Conservation (phyloP, 2,888 invertebrate genomes). For the Platycnemis pennipes region DNA sequence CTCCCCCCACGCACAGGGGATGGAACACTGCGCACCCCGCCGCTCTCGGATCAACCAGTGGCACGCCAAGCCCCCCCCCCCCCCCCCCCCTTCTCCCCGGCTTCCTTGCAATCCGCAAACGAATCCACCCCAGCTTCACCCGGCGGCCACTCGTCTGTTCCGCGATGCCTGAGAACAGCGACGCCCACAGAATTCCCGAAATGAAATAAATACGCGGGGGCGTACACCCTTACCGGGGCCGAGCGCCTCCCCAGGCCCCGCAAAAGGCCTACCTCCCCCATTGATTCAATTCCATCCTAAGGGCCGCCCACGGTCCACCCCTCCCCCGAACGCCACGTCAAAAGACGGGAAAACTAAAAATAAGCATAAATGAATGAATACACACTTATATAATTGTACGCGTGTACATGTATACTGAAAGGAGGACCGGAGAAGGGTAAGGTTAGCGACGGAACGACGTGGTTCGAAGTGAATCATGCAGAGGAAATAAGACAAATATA, state of each 20-base stretch:
- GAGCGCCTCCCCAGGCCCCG: background rate
- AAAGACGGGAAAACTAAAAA: background rate
- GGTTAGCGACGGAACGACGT: too few relatives aligned
- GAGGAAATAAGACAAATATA: too few relatives aligned
- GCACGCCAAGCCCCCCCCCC: background rate
- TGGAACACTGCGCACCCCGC: background rate
- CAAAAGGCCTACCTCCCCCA: background rate
- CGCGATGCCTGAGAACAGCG: background rate
- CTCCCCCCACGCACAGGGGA: background rate
- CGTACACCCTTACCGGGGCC: background rate
- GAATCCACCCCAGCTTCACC: background rate
- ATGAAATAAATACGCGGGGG: background rate
- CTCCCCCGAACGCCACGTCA: background rate
- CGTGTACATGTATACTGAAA: too few relatives aligned
- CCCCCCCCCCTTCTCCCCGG: background rate
- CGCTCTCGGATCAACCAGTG: background rate
- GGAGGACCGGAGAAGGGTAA: too few relatives aligned
- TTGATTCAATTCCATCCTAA: background rate
- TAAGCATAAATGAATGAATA: background rate
- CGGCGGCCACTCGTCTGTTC: slow-evolving; percentile 1
- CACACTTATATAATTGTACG: too few relatives aligned
- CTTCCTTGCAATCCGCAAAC: background rate
- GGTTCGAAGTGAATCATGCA: too few relatives aligned
- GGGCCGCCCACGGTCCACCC: background rate
- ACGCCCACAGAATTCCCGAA: background rate